Percentiles rank a stretch among this genome's conserved stretches.
Conservation (phyloP, 1,140 invertebrate genomes). For the Coptotermes formosanus region DNA sequence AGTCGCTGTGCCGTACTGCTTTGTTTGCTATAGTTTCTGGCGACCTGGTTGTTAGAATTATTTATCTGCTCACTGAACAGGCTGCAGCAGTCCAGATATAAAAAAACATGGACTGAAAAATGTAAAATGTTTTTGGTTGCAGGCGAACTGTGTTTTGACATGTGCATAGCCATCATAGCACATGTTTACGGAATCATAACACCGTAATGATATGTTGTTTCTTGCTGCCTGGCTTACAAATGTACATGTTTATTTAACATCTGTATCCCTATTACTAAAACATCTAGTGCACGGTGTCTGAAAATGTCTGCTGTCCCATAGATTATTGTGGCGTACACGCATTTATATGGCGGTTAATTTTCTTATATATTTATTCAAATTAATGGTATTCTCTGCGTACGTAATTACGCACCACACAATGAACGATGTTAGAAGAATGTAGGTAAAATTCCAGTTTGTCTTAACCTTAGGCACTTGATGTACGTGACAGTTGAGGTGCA, state of each 20-base stretch:
- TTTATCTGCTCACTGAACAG: neutral
- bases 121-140: neutral
- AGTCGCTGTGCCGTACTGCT: no score
- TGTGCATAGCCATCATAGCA: neutral
- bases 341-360: no score
- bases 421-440: no score
- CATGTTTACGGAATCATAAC: neutral
- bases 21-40: neutral
- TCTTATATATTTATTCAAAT: no score
- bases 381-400: no score
- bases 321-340: no score
- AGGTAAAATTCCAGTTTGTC: no score
- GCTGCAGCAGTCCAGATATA: neutral
- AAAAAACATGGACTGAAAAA: neutral
- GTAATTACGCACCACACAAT: no score
- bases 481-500: no score
- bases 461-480: no score
- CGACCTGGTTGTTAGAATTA: neutral
- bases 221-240: neutral
- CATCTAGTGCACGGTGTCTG: neutral
- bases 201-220: neutral
- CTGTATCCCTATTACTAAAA: neutral
- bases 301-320: no score
- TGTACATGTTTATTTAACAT: constrained; percentile 11
- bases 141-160: neutral